Evolutionary conservation across 2,113 vertebrate species (phyloP).

Genomic region (Sylvicapra grimmia): DNA sequence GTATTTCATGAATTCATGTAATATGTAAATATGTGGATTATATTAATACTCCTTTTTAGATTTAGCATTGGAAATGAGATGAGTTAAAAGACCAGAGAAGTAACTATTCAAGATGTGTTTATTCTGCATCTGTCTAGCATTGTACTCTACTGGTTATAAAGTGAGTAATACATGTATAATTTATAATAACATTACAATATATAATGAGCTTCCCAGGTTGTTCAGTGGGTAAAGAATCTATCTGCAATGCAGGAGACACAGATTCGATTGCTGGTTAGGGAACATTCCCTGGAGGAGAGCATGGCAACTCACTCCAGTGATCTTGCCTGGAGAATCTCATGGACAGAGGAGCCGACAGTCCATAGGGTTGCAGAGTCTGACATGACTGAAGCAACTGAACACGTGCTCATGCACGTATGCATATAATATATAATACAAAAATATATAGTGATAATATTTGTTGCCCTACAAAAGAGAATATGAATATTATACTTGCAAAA

Average conservation of each 20-base stretch:
- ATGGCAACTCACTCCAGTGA: neutral
- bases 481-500: neutral
- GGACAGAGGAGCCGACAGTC: neutral
- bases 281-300: neutral
- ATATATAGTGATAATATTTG: neutral
- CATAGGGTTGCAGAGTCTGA: neutral
- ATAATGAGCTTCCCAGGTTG: neutral
- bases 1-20: neutral
- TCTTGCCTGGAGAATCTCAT: neutral
- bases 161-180: neutral
- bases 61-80: neutral
- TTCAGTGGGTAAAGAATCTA: neutral
- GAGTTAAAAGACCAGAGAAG: neutral
- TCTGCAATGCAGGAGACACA: neutral
- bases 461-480: neutral
- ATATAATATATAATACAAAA: neutral
- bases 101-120: neutral
- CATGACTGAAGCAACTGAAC: neutral
- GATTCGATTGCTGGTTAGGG: fast-evolving
- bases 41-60: neutral
- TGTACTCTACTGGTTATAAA: neutral
- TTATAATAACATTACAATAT: neutral
- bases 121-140: neutral
- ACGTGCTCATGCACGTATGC: neutral
- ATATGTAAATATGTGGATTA: neutral